phyloP scores from a whole-genome alignment of 2,113 vertebrate species.

The Eublepharis macularius region DNA sequence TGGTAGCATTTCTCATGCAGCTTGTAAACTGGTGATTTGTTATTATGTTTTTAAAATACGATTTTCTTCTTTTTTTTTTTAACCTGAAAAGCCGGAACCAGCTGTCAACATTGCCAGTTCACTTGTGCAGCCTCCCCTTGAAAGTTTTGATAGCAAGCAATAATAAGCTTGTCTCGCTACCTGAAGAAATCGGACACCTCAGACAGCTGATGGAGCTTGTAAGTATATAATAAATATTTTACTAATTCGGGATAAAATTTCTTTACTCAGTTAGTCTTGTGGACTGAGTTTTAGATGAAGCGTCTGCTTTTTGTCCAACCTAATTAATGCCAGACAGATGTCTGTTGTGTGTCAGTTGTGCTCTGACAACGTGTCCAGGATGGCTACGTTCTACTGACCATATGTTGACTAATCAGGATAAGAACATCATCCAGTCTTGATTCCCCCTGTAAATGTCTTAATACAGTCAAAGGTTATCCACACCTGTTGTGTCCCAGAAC shows the following conservation, averaged over 20 bases:
- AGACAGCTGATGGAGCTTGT: constrained; percentile 93
- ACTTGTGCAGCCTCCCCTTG: constrained; percentile 90
- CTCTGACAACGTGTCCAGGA: background rate
- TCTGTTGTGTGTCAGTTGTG: background rate
- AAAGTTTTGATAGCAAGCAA: constrained; percentile 97
- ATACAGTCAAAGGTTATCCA: background rate
- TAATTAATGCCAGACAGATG: background rate
- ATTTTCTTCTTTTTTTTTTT: constrained; percentile 40
- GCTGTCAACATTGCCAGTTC: constrained; percentile 86
- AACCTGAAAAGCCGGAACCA: constrained; percentile 89
- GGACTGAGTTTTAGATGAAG: background rate
- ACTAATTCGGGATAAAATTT: constrained; percentile 6
- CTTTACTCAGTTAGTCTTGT: background rate
- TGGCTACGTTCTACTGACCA: background rate
- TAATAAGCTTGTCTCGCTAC: constrained; percentile 94
- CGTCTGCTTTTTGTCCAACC: background rate
- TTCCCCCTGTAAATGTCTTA: background rate
- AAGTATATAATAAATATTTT: constrained; percentile 65
- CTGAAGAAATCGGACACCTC: constrained; percentile 91
- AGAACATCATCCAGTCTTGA: background rate
- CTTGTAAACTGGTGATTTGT: constrained; percentile 8
- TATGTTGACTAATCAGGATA: background rate
- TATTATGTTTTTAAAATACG: constrained; percentile 39
- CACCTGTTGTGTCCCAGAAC: background rate
- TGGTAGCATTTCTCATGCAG: constrained; percentile 7